Conservation (phyloP, 2,888 invertebrate species). For the Leptopilina drosophilae region DNA sequence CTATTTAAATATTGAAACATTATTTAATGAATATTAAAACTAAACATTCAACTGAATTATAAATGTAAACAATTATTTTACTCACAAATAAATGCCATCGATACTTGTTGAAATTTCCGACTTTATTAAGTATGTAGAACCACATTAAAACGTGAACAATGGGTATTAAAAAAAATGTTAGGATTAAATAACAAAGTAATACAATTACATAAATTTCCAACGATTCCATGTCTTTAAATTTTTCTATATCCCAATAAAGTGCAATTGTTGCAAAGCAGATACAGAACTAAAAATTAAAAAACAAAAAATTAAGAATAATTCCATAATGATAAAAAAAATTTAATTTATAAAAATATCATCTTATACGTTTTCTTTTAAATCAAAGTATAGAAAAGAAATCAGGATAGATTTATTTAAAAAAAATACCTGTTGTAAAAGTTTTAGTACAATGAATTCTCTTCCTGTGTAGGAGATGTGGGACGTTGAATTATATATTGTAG, state of each 20-base stretch:
- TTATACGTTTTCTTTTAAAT: no score
- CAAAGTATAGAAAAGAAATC: no score
- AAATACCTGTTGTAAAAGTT: constrained; percentile 16
- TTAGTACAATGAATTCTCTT: background rate
- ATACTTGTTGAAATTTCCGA: background rate
- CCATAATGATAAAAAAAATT: background rate
- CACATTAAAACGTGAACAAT: constrained; percentile 5
- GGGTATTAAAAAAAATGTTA: background rate
- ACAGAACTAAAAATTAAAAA: background rate
- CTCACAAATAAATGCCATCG: constrained; percentile 16
- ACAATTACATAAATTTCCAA: background rate
- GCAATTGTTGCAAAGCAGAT: background rate
- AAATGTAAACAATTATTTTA: background rate
- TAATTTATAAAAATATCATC: no score
- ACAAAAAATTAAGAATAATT: background rate
- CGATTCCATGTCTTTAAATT: background rate
- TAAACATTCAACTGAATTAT: no score
- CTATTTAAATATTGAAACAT: no score
- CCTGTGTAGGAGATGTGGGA: background rate
- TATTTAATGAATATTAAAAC: no score
- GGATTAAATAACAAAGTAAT: background rate
- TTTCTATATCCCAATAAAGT: background rate
- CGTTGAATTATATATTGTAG: background rate
- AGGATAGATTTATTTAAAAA: no score
- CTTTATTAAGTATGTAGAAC: constrained; percentile 1